Base-by-base conservation (phyloP, 2,113 vertebrate genomes). In the Plestiodon gilberti region DNA sequence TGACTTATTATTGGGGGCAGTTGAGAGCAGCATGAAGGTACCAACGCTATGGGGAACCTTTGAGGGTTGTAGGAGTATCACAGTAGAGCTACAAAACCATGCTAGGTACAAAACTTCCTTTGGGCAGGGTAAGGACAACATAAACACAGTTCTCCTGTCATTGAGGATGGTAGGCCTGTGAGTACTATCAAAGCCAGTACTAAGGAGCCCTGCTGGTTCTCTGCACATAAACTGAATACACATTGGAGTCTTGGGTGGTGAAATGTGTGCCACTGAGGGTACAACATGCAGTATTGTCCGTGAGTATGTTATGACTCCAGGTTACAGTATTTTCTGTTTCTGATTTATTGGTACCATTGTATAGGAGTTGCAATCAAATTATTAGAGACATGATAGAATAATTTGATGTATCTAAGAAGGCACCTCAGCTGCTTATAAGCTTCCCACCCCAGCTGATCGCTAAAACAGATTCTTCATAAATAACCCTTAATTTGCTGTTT, bases 401-500 rank as follows among this genome's bases (percentile, higher is more conserved):
- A 30, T 78, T 4, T 40, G 55, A 40, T 73, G 48, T 79, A 65
- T 15, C 30, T 25, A 69, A 67, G 11, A 17, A 14, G 30, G 43
- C 62, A 70, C 55, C 69, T 91, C 10, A 77, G 88, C 89, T 82
- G 17, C 5, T 23, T n/a, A 52, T 35, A 82, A 87, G 84, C 43
- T 89, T 89, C 8, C 17, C 57, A 79, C 69, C 74, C 88, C 88
- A 76, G 13, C 69, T 20, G 33, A 30, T 61, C 83, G 23, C 81
- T 88, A 20, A 65, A 91, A 82, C 11, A 88, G 52, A 77, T 81
- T 88, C 74, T 81, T 85, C 6, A 0, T 76, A 69, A 87, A n/a
- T 62, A 78, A 57, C 2, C 10, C 86, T 90, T 87, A 40, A 88
- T 71, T 74, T 91, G 73, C 48, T 83, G 20, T 92, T 92, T 89